A percentile compares a stretch with the other conserved stretches of the same genome.
Conservation (phyloP, 2,113 vertebrate species). For the Macrotus californicus region DNA sequence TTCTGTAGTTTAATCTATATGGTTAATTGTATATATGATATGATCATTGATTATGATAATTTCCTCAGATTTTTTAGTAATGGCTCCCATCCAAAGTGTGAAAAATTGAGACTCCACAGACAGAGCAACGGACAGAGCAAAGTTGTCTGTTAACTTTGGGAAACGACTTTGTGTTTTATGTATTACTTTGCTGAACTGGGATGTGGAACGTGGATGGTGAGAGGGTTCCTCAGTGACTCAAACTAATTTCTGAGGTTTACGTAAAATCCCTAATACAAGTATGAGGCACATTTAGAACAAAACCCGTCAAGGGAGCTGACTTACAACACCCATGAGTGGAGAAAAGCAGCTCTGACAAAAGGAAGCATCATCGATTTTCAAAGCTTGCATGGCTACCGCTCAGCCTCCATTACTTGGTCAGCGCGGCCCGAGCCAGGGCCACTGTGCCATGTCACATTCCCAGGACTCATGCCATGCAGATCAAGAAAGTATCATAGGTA, state of each 20-base stretch:
- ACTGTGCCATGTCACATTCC: neutral
- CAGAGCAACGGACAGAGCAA: neutral
- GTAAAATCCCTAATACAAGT: neutral
- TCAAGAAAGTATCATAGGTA: neutral
- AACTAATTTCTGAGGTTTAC: slow-evolving; percentile 10
- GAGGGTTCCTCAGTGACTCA: neutral
- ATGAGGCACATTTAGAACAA: neutral
- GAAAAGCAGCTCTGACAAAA: neutral
- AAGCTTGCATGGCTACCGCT: neutral
- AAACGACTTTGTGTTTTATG: neutral
- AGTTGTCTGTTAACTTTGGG: neutral
- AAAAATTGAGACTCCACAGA: neutral
- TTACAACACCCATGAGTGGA: neutral
- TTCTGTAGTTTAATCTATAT: neutral
- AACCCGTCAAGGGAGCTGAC: neutral
- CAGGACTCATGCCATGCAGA: neutral
- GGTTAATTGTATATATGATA: neutral
- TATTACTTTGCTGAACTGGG: neutral
- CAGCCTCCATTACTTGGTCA: neutral
- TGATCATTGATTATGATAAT: neutral
- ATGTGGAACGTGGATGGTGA: neutral
- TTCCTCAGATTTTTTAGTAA: neutral
- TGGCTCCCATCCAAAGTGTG: neutral
- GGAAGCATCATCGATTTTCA: neutral
- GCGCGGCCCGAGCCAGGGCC: neutral